Conservation (phyloP, 92 coral and sea anemone genomes). For the Nematostella vectensis region DNA sequence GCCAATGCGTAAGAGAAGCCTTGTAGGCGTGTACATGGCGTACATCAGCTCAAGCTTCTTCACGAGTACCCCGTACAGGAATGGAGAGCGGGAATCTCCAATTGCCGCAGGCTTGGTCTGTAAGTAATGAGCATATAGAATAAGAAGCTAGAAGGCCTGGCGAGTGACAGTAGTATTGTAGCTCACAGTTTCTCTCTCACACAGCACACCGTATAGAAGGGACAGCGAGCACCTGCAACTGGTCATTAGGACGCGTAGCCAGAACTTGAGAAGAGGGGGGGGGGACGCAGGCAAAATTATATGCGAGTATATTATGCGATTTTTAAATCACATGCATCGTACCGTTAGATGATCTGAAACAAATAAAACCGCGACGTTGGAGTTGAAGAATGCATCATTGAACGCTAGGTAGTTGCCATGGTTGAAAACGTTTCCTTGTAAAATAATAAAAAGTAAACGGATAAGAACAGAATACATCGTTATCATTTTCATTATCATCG, state of each 20-base stretch:
- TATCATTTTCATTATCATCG: too few relatives aligned
- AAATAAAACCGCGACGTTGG: conserved; percentile 71
- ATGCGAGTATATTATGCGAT: too few relatives aligned
- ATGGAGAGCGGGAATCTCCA: conserved; percentile 20
- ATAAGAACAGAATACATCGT: too few relatives aligned
- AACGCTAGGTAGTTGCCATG: conserved; percentile 83
- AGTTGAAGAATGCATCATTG: conserved; percentile 57
- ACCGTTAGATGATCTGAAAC: conserved; percentile 59
- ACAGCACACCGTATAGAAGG: too few relatives aligned
- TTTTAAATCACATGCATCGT: too few relatives aligned
- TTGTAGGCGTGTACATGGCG: conserved; percentile 70
- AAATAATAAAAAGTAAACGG: not conserved
- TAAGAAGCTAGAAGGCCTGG: too few relatives aligned
- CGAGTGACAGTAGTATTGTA: too few relatives aligned
- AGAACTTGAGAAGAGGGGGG: too few relatives aligned
- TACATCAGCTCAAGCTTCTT: conserved; percentile 60
- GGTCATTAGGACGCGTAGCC: too few relatives aligned
- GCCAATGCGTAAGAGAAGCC: conserved; percentile 76
- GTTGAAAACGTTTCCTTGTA: conserved; percentile 54
- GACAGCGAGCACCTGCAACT: too few relatives aligned
- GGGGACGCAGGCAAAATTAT: too few relatives aligned
- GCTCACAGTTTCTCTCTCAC: too few relatives aligned
- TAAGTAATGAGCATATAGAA: not conserved
- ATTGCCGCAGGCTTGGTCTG: conserved; percentile 39
- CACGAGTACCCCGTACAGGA: conserved; percentile 67